Percentiles rank a stretch among this genome's conserved stretches.
phyloP scores from a whole-genome alignment of 2,888 invertebrate genomes.

The Neoaliturus tenellus region DNA sequence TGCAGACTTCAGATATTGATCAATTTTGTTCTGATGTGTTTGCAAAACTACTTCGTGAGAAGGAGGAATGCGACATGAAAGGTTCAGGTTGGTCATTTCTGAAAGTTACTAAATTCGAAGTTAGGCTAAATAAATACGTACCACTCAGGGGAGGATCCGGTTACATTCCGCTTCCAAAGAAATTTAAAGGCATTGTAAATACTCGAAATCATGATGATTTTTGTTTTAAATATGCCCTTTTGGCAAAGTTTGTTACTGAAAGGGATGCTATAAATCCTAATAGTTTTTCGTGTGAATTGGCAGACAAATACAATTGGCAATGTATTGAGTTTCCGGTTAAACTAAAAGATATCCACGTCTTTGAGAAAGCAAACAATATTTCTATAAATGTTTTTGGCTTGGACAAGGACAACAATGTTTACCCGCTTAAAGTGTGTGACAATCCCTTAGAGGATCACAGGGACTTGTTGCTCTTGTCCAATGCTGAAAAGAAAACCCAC shows the following conservation, averaged over 20 bases:
- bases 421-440: neutral
- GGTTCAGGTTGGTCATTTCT: slow-evolving; percentile 26
- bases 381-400: neutral
- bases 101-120: slow-evolving; percentile 5
- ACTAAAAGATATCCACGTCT: slow-evolving; percentile 6
- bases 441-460: neutral
- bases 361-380: slow-evolving; percentile 6
- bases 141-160: slow-evolving; percentile 9
- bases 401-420: slow-evolving; percentile 1
- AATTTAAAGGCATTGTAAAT: slow-evolving; percentile 1
- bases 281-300: slow-evolving; percentile 8
- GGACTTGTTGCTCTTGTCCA: neutral
- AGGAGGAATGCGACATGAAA: slow-evolving; percentile 26
- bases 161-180: neutral
- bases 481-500: neutral
- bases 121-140: neutral
- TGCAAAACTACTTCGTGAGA: neutral
- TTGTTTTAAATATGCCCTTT: slow-evolving; percentile 15
- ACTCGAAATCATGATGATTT: neutral
- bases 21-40: slow-evolving; percentile 19
- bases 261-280: neutral
- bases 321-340: slow-evolving; percentile 10
- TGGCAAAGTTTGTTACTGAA: neutral
- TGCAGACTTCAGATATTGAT: neutral
- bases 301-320: slow-evolving; percentile 20